Evolutionary conservation across 2,113 vertebrate species (phyloP).

Genomic region (Channa argus): DNA sequence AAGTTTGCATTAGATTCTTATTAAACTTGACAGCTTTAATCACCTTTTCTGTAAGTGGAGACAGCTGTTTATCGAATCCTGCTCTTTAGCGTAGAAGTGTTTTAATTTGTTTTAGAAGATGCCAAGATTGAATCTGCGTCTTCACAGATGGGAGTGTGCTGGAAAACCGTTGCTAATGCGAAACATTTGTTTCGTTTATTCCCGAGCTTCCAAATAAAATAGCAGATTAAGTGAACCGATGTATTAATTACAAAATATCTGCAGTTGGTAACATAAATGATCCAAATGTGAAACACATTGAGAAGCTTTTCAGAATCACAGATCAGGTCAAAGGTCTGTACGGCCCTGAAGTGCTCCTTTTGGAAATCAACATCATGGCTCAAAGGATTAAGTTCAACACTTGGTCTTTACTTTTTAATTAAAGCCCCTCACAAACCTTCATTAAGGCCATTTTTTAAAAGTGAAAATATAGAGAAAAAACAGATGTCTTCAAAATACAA

Average conservation of each 20-base stretch:
- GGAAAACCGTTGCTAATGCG: neutral
- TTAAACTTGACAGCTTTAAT: constrained; percentile 29
- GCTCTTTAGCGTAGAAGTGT: too few relatives aligned
- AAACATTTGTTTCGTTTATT: neutral
- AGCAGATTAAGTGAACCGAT: too few relatives aligned
- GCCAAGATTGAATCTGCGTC: neutral
- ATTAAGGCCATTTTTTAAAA: too few relatives aligned
- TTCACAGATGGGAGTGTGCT: neutral
- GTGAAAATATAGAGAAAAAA: too few relatives aligned
- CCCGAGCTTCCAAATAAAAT: too few relatives aligned
- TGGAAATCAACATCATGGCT: constrained; percentile 11
- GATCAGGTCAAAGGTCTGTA: neutral
- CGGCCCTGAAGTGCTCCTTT: neutral
- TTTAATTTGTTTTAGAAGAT: neutral
- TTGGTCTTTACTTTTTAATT: constrained; percentile 7
- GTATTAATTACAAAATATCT: neutral
- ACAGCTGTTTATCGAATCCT: constrained; percentile 23
- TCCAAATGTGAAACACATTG: constrained; percentile 1
- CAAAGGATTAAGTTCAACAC: constrained; percentile 37
- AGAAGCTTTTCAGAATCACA: neutral
- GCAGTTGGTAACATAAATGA: neutral
- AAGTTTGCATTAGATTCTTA: constrained; percentile 10
- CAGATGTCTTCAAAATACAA: too few relatives aligned
- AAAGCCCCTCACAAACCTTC: neutral
- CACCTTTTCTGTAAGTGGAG: neutral